Evolutionary conservation across 2,797 vertebrate genomes (phyloP).

Genomic region (Pangasius mekongensis): DNA sequence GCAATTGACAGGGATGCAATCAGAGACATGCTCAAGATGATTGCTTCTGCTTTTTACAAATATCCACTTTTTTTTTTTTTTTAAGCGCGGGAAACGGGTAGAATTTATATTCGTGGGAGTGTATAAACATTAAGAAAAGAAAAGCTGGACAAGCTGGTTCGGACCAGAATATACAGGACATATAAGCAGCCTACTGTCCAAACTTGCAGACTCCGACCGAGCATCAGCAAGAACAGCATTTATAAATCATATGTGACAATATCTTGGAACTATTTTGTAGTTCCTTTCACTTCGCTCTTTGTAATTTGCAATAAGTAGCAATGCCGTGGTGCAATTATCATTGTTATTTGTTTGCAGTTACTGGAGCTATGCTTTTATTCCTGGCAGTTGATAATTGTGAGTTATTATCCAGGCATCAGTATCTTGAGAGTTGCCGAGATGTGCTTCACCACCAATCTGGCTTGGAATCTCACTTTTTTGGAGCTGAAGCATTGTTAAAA

Average conservation of each 20-base stretch:
- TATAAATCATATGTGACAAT: background rate
- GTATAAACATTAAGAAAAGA: conserved; percentile 52
- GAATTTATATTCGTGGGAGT: conserved; percentile 47
- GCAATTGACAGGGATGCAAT: conserved; percentile 62
- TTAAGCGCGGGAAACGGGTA: conserved; percentile 34
- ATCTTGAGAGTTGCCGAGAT: conserved; percentile 2
- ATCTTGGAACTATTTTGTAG: background rate
- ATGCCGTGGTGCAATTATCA: background rate
- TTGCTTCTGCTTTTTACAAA: conserved; percentile 59
- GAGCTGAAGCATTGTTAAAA: background rate
- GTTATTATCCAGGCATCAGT: conserved; percentile 28
- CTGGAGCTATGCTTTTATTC: conserved; percentile 25
- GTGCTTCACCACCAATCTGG: background rate
- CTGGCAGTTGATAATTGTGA: conserved; percentile 21
- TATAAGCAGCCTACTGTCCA: background rate
- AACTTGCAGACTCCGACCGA: background rate
- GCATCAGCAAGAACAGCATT: background rate
- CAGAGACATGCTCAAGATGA: conserved; percentile 60
- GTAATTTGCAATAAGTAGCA: conserved; percentile 7
- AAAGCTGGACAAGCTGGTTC: conserved; percentile 42
- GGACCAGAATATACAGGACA: conserved; percentile 27
- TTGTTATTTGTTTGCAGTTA: conserved; percentile 34
- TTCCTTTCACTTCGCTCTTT: background rate
- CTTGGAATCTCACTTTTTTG: background rate
- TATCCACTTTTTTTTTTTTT: conserved; percentile 48